These are phyloP conservation scores for Cathartes aura DNA, from an alignment of 2,113 vertebrate species.

Conservation along the genomic window DNA sequence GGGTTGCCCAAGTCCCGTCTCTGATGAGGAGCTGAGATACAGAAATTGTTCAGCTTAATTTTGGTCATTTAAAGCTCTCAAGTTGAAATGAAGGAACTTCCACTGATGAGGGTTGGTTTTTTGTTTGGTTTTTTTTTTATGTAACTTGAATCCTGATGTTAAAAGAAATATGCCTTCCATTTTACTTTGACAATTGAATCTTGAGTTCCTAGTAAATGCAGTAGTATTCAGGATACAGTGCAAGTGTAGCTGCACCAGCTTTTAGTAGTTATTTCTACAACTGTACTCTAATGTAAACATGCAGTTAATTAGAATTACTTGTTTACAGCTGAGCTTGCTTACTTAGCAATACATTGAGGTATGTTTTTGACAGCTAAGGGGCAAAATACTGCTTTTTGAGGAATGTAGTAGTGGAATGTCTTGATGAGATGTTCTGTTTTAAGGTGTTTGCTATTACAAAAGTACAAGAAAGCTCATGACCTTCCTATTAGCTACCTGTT, in stretches of 20 bases:
- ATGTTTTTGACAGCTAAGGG: background rate
- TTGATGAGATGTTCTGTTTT: background rate
- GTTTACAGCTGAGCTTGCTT: background rate
- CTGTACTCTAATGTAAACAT: background rate
- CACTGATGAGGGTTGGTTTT: background rate
- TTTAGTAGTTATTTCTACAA: background rate
- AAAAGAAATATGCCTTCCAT: background rate
- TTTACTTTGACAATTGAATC: background rate
- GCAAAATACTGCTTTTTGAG: background rate
- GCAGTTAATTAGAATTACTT: background rate
- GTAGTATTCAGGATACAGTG: background rate
- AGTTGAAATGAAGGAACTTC: constrained; percentile 9
- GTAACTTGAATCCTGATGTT: background rate
- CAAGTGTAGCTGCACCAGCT: background rate
- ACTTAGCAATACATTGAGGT: background rate
- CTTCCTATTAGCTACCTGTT: background rate
- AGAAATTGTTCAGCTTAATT: background rate
- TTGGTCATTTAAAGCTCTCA: background rate
- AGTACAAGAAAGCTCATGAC: background rate
- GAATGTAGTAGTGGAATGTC: background rate
- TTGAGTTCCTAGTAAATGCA: background rate
- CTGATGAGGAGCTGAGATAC: background rate
- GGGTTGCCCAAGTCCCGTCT: background rate
- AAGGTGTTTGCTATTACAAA: background rate
- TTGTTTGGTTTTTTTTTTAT: background rate